Percentiles rank a stretch among this genome's conserved stretches.
Conservation (phyloP, 2,797 vertebrate genomes). For the Acomys russatus region DNA sequence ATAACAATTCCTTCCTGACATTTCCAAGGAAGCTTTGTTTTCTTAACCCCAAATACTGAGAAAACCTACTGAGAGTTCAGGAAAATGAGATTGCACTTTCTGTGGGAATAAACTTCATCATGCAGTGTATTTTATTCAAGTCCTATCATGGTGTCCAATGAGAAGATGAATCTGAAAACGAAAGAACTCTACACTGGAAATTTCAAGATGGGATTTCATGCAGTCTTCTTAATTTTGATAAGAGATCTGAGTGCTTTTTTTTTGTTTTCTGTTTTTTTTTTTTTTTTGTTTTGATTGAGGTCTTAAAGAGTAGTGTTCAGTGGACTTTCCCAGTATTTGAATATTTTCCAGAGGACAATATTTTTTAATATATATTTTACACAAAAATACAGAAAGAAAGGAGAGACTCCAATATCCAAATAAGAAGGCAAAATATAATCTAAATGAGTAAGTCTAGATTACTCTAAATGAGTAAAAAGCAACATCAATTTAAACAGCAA, state of each 20-base stretch:
- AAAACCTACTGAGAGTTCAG: conserved; percentile 35
- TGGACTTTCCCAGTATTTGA: conserved; percentile 35
- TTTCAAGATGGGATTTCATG: neutral
- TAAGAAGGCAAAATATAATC: conserved; percentile 17
- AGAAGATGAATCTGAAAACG: conserved; percentile 11
- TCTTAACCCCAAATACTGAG: neutral
- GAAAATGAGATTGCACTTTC: neutral
- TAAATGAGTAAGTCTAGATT: no score
- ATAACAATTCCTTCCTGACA: conserved; percentile 24
- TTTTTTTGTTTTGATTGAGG: neutral
- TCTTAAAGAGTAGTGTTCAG: neutral
- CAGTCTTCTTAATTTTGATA: neutral
- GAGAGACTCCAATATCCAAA: conserved; percentile 27
- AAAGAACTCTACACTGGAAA: conserved; percentile 22
- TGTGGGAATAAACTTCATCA: neutral
- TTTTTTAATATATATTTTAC: conserved; percentile 3
- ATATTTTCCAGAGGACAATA: neutral
- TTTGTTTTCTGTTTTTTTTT: neutral
- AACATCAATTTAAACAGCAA: conserved; percentile 43
- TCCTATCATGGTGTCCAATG: neutral
- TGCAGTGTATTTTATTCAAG: conserved; percentile 2
- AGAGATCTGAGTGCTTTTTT: neutral
- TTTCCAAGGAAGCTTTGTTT: conserved; percentile 54
- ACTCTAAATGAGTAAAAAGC: conserved; percentile 50
- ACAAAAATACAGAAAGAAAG: conserved; percentile 8